phyloP scores from a whole-genome alignment of 2,797 vertebrate genomes.

The Diceros bicornis region DNA sequence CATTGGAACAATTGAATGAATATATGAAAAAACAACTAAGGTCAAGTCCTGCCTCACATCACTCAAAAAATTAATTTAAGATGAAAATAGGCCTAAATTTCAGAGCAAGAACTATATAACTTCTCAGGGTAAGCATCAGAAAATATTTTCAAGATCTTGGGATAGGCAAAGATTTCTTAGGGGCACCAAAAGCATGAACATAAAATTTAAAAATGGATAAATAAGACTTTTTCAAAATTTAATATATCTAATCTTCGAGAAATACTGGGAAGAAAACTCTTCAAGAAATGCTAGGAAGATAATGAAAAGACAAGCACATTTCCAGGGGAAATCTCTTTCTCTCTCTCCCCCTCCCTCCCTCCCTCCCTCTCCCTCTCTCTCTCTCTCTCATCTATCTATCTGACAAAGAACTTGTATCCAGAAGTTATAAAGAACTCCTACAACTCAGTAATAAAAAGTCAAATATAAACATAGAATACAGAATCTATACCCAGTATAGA shows the following conservation, averaged over 20 bases:
- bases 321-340: background rate
- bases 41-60: background rate
- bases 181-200: background rate
- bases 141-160: background rate
- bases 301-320: background rate
- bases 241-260: constrained; percentile 10
- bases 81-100: background rate
- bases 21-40: background rate
- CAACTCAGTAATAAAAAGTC: background rate
- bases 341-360: no score
- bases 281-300: constrained; percentile 42
- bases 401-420: background rate
- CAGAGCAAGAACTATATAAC: background rate
- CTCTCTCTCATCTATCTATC: background rate
- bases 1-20: background rate
- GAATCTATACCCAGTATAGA: background rate
- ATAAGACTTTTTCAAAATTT: background rate
- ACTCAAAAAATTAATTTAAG: background rate
- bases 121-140: constrained; percentile 13
- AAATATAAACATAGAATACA: background rate
- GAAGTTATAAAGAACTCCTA: background rate
- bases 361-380: no score
- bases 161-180: background rate
- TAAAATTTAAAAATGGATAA: background rate
- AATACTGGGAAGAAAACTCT: background rate